Evolutionary conservation across 2,113 vertebrate genomes (phyloP).

Genomic region (Pelusios castaneus): DNA sequence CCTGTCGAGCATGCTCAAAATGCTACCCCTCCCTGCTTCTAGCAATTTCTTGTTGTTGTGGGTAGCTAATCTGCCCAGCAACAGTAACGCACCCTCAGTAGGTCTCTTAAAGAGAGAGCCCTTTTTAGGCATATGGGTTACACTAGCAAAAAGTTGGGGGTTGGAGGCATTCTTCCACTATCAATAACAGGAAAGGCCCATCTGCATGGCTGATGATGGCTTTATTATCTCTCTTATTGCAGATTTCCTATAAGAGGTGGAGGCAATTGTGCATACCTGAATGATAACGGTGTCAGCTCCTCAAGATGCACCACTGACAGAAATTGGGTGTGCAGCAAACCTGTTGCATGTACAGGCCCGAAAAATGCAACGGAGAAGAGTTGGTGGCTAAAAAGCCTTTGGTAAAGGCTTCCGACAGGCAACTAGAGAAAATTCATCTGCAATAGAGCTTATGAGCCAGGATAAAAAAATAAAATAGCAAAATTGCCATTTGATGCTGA

Average conservation of each 20-base stretch:
- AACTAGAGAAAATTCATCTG: background rate
- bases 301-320: background rate
- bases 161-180: too few relatives aligned
- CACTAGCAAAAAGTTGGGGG: background rate
- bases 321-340: background rate
- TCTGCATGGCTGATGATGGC: background rate
- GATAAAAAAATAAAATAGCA: background rate
- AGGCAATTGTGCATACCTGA: background rate
- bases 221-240: background rate
- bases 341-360: background rate
- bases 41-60: too few relatives aligned
- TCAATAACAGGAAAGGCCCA: background rate
- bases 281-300: background rate
- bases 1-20: too few relatives aligned
- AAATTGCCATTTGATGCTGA: too few relatives aligned
- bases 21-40: too few relatives aligned
- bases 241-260: background rate
- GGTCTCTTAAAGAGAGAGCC: too few relatives aligned
- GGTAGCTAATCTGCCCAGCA: too few relatives aligned
- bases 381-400: background rate
- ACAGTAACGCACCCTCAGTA: too few relatives aligned
- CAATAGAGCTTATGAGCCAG: fast-evolving
- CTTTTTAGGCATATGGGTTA: too few relatives aligned
- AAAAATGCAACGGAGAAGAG: background rate
- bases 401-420: background rate